Evolutionary conservation across 2,797 vertebrate genomes (phyloP), one percentile per base, ranked within the genome.

Genomic region (Ataeniobius toweri): DNA sequence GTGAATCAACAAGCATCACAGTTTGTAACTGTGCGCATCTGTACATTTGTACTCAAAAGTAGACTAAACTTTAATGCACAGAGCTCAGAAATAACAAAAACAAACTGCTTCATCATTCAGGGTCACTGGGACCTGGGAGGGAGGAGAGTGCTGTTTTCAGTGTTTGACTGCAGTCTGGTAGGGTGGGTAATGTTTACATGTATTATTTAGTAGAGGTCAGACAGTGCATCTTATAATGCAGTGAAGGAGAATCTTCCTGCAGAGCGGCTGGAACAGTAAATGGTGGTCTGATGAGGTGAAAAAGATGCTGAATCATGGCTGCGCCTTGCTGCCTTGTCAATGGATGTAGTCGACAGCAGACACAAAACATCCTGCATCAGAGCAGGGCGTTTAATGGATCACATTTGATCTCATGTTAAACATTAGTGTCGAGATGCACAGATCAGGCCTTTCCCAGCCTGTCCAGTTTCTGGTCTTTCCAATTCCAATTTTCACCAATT

Each of bases 301-400:
- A 85, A 89, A 92, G 88, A 83, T 93, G 93, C 93, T 94, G 94
- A 94, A 92, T 94, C 93, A 94, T 89, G 81, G 84, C 51, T 61
- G 71, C 9, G 9, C 31, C 41, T 61, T 75, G 84, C 78, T 51
- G 3, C 26, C 71, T 84, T 84, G 83, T 74, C 53, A 53, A 79
- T 73, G 73, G 65, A 61, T 79, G 7, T 22, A 44, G 63, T 68
- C 46, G 1, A 31, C 69, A 55, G 65, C 71, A 76, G 44, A 24
- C 71, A 12, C 7, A 0, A 46, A 26, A 48, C 44, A 0, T 50
- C 51, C 78, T 63, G 53, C 26, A 10, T 69, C 63, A 51, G 46
- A 68, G 36, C 68, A n/a, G 20, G 36, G 39, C 31, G 51, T 68
- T 56, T 39, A 78, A n/a, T 44, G 67, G 14, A 24, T 39, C 26